Base-by-base conservation (phyloP, 2,888 invertebrate species). In the Clistopyga incitator region DNA sequence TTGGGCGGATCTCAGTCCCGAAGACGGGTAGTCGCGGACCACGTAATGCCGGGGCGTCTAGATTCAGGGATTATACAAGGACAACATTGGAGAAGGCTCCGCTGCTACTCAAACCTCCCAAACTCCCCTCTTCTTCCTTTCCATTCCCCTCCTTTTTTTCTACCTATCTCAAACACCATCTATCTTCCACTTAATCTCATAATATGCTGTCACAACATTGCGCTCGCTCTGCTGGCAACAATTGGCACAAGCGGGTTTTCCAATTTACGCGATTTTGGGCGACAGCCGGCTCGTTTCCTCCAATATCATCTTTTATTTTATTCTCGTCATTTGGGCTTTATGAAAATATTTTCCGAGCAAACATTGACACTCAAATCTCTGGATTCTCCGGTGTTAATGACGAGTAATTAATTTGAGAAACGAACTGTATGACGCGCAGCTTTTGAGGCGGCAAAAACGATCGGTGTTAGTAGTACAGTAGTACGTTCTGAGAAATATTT, bases 31-130 rank as follows among this genome's bases (percentile, higher is more conserved):
- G 93, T 97, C 97, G 94, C 96, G 96, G 93, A 97, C 96, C 94
- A 97, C 96, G 95, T 97, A 97, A 95, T 97, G 96, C 94, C 97
- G 96, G 91, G 97, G 97, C 94, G 96, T 97, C 97, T 97, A 92
- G 81, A 91, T 87, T 91, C 89, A 89, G 89, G 84, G 88, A 89
- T 88, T 89, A 90, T 86, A 88, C 86, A 91, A 89, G 88, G 89
- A 90, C 88, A 91, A 87, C 86, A 88, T 88, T 86, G 84, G 85
- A 87, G 82, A 88, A 84, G 74, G 84, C 86, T 81, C 82, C 81
- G 78, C 78, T 65, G 81, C 80, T 81, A 67, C 20, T 64, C 70
- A 65, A 75, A 78, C 38, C 47, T 25, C 54, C 42, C 42, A 59
- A 77, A n/a, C 56, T 56, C 23, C 65, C 13, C 72, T 23, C 64